Conservation (phyloP, 2,113 vertebrate genomes). For the Triplophysa siluroides region DNA sequence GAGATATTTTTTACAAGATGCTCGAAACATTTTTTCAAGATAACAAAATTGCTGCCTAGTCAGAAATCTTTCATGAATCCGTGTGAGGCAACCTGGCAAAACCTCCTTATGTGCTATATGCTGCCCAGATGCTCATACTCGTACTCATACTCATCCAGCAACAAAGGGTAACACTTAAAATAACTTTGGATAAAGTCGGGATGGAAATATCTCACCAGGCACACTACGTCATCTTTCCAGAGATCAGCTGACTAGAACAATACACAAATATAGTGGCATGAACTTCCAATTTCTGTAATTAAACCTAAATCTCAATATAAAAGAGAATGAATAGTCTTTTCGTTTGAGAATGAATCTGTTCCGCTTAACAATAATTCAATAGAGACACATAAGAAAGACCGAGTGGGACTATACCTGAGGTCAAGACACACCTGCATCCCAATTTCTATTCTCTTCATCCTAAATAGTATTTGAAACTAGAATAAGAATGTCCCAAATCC, state of each 20-base stretch:
- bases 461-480: no score
- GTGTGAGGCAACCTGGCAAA: background rate
- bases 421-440: no score
- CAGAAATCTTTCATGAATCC: slow-evolving; percentile 33
- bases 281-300: background rate
- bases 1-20: no score
- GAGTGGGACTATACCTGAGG: background rate
- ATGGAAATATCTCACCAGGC: background rate
- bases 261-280: slow-evolving; percentile 7
- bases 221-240: background rate
- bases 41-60: slow-evolving; percentile 40
- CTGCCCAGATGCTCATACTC: background rate
- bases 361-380: background rate
- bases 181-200: background rate
- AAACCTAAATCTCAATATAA: slow-evolving; percentile 4
- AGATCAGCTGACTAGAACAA: background rate
- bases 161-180: slow-evolving; percentile 4
- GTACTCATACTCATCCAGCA: background rate
- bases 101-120: background rate
- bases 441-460: no score
- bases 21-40: no score
- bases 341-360: slow-evolving; percentile 1
- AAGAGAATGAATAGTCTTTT: slow-evolving; percentile 3
- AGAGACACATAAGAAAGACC: background rate
- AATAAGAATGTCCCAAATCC: no score